These are phyloP conservation scores for Catonia carolina DNA, from an alignment of 2,888 invertebrate species.

Conservation along the genomic window DNA sequence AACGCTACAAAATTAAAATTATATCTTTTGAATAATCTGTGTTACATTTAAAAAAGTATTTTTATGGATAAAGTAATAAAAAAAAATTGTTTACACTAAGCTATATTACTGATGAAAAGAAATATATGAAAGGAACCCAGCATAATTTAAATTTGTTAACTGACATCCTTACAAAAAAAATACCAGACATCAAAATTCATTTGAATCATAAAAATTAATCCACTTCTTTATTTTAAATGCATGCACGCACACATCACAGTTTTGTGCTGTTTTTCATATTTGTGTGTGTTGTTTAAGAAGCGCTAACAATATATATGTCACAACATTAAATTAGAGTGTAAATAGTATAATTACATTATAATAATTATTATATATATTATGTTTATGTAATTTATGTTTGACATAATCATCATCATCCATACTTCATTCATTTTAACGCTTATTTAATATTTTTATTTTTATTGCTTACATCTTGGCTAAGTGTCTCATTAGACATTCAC, in stretches of 20 bases:
- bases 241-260: slow-evolving; percentile 8
- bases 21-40: too few species aligned
- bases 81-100: slow-evolving; percentile 6
- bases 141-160: slow-evolving; percentile 15
- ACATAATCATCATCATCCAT: background rate
- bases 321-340: slow-evolving; percentile 11
- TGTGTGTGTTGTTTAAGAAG: too few species aligned
- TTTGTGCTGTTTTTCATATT: too few species aligned
- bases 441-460: slow-evolving; percentile 1
- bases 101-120: slow-evolving; percentile 3
- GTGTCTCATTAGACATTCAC: background rate
- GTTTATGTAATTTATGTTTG: background rate
- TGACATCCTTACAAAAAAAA: background rate
- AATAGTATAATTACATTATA: slow-evolving; percentile 2
- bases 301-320: background rate
- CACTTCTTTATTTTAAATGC: slow-evolving; percentile 3
- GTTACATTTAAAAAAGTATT: too few species aligned
- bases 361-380: too few species aligned
- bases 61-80: too few species aligned
- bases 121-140: background rate
- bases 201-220: slow-evolving; percentile 16
- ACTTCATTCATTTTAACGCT: background rate
- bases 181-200: slow-evolving; percentile 18
- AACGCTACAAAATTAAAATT: too few species aligned
- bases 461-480: slow-evolving; percentile 23